Conservation (phyloP, 2,888 invertebrate species). For the Agrochola lychnidis region DNA sequence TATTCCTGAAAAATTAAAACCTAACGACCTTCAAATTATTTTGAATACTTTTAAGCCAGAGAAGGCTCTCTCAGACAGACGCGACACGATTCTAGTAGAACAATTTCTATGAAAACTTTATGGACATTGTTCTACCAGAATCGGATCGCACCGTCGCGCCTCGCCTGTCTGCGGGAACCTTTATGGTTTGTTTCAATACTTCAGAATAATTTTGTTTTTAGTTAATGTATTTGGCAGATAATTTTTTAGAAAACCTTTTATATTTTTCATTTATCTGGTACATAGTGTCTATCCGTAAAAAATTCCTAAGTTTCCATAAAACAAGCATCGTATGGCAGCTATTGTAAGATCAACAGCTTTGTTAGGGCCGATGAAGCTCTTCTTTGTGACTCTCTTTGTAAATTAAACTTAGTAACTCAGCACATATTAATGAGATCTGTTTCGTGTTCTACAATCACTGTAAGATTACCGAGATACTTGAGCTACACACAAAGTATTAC, state of each 20-base stretch:
- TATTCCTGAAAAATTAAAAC: no score
- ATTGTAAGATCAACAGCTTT: background rate
- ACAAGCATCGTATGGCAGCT: background rate
- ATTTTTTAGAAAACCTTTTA: background rate
- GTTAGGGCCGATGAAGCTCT: background rate
- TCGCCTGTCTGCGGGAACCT: no score
- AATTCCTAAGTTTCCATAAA: background rate
- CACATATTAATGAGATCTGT: conserved; percentile 18
- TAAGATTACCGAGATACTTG: conserved; percentile 26
- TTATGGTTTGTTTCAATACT: no score
- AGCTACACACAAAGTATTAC: conserved; percentile 24
- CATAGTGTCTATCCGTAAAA: background rate
- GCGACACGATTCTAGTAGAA: no score
- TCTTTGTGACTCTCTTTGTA: background rate
- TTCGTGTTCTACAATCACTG: conserved; percentile 7
- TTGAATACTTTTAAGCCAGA: no score
- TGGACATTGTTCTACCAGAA: no score
- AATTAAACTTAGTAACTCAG: background rate
- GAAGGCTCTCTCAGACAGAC: no score
- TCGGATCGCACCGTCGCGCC: no score
- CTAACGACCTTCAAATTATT: no score
- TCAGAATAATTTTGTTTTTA: background rate
- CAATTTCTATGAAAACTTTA: no score
- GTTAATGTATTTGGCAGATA: background rate
- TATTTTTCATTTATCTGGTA: background rate